Conservation (phyloP, 2,797 vertebrate genomes). For the Sebastes flavidus region DNA sequence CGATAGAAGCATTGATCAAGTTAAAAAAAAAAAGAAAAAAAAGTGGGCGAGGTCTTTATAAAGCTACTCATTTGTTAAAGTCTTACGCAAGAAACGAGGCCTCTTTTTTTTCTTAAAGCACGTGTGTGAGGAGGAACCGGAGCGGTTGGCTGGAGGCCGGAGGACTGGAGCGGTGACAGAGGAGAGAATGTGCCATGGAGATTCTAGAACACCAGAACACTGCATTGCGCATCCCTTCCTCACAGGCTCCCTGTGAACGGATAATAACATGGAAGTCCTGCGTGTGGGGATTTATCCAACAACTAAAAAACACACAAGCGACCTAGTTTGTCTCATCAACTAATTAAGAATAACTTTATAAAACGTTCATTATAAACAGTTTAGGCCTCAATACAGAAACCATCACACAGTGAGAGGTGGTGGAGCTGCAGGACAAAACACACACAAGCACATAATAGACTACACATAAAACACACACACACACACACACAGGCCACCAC, state of each 20-base stretch:
- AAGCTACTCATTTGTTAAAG: conserved; percentile 73
- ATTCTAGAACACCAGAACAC: conserved; percentile 52
- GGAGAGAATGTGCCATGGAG: conserved; percentile 21
- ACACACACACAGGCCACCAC: background rate
- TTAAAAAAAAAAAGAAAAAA: background rate
- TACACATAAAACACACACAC: too few relatives aligned
- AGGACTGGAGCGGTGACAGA: conserved; percentile 38
- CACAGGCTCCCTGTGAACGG: conserved; percentile 1
- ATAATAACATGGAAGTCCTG: background rate
- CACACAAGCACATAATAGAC: background rate
- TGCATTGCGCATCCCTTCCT: conserved; percentile 74
- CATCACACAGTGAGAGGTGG: background rate
- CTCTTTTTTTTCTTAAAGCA: conserved; percentile 45
- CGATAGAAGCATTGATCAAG: conserved; percentile 56
- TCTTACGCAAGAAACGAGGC: conserved; percentile 60
- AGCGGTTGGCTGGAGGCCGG: conserved; percentile 52
- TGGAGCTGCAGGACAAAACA: background rate
- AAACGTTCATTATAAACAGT: background rate
- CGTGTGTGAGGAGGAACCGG: conserved; percentile 40
- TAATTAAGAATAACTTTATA: background rate
- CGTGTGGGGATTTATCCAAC: background rate
- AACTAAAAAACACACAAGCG: background rate
- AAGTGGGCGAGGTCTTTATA: conserved; percentile 63
- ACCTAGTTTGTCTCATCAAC: too few relatives aligned
- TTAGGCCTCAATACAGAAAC: background rate